Evolutionary conservation across 2,113 vertebrate species (phyloP).

Genomic region (Glareola pratincola): DNA sequence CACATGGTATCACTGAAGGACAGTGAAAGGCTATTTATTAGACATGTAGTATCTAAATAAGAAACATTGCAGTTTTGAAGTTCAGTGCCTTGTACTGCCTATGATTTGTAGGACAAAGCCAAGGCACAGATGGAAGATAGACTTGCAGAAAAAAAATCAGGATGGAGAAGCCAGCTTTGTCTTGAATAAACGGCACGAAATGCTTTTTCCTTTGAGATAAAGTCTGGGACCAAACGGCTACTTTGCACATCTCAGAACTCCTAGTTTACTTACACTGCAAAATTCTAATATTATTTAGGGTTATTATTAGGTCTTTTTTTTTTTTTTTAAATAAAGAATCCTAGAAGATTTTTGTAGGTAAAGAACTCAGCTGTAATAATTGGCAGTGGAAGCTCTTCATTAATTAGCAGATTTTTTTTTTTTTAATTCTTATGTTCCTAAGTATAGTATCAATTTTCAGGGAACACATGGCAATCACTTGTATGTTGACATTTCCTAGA

Average conservation of each 20-base stretch:
- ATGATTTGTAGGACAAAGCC: conserved; percentile 66
- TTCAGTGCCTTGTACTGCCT: conserved; percentile 53
- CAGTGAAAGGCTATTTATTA: neutral
- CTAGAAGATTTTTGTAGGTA: conserved; percentile 65
- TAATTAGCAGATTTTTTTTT: conserved; percentile 71
- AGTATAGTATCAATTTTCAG: conserved; percentile 55
- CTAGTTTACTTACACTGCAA: neutral
- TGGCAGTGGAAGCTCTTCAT: conserved; percentile 74
- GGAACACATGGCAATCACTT: conserved; percentile 58
- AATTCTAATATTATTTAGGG: conserved; percentile 50
- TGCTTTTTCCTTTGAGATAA: conserved; percentile 71
- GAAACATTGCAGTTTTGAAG: conserved; percentile 10
- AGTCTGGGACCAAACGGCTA: conserved; percentile 57
- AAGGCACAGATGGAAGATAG: conserved; percentile 77
- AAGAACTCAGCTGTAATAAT: conserved; percentile 74
- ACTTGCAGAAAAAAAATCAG: conserved; percentile 68
- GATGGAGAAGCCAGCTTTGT: conserved; percentile 76
- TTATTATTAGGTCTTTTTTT: neutral
- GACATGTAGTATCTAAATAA: neutral
- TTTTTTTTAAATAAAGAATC: neutral
- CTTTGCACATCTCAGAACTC: conserved; percentile 55
- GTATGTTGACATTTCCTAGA: conserved; percentile 48
- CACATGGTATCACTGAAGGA: neutral
- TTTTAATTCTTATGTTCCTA: conserved; percentile 31
- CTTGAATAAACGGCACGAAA: conserved; percentile 74